phyloP scores from a whole-genome alignment of 2,888 invertebrate species.

The Brenthis ino region DNA sequence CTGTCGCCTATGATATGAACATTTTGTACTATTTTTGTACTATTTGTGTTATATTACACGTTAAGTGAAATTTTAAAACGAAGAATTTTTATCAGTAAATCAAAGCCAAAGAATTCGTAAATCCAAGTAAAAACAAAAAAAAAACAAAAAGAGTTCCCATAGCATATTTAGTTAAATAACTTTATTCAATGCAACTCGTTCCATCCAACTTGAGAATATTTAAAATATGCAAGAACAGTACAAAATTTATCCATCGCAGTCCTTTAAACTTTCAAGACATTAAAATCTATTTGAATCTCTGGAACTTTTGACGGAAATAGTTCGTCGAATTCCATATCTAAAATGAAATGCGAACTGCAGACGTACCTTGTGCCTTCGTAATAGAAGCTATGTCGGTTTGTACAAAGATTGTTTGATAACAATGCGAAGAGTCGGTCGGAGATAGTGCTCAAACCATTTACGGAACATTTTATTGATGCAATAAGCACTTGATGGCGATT shows the following conservation, averaged over 20 bases:
- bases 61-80: too few species aligned
- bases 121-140: too few species aligned
- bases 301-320: constrained; percentile 48
- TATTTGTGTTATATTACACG: too few species aligned
- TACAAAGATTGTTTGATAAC: constrained; percentile 21
- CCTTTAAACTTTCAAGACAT: constrained; percentile 50
- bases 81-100: too few species aligned
- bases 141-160: not conserved
- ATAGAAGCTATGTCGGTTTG: constrained; percentile 23
- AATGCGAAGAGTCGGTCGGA: constrained; percentile 52
- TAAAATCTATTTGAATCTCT: constrained; percentile 52
- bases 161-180: constrained; percentile 9
- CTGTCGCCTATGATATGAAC: too few species aligned
- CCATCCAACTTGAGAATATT: constrained; percentile 27
- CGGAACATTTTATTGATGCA: constrained; percentile 70
- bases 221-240: constrained; percentile 39
- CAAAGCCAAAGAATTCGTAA: too few species aligned
- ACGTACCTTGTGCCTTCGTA: constrained; percentile 20
- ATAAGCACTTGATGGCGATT: constrained; percentile 62
- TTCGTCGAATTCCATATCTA: constrained; percentile 39
- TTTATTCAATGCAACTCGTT: constrained; percentile 17
- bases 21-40: too few species aligned
- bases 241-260: constrained; percentile 43
- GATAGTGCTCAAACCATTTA: constrained; percentile 59
- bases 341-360: constrained; percentile 31